These are phyloP conservation scores for Montifringilla adamsi DNA, from an alignment of 2,113 vertebrate species.

Conservation along the genomic window DNA sequence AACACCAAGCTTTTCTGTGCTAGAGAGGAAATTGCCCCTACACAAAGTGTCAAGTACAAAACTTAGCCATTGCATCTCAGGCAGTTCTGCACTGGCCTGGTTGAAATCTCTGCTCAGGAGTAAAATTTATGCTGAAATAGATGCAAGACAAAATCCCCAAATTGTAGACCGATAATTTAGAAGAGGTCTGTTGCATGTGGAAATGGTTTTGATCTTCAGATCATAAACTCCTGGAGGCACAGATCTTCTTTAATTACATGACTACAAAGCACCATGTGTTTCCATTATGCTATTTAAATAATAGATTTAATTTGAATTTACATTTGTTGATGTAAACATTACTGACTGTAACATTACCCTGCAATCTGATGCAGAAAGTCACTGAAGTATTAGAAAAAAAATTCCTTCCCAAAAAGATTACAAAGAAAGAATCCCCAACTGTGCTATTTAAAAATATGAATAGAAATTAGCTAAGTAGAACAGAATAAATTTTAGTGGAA, in stretches of 20 bases:
- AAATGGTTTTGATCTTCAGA: constrained; percentile 58
- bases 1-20: not conserved
- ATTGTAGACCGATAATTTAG: not conserved
- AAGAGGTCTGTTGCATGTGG: constrained; percentile 23
- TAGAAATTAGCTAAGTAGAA: not conserved
- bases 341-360: constrained; percentile 32
- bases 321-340: constrained; percentile 60
- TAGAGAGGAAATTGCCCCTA: not conserved
- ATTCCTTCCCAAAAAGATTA: not conserved
- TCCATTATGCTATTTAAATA: constrained; percentile 67
- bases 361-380: constrained; percentile 15
- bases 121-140: not conserved
- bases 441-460: constrained; percentile 14
- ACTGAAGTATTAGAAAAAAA: constrained; percentile 20
- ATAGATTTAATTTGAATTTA: constrained; percentile 64
- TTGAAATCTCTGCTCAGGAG: not conserved
- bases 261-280: constrained; percentile 65
- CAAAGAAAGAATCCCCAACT: not conserved
- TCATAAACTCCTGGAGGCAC: constrained; percentile 60
- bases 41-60: not conserved
- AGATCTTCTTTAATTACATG: constrained; percentile 59
- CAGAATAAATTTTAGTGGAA: not conserved
- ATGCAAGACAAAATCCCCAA: constrained; percentile 18
- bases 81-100: not conserved
- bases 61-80: not conserved